Conservation (phyloP, 2,113 vertebrate species). For the Aphelocoma coerulescens region DNA sequence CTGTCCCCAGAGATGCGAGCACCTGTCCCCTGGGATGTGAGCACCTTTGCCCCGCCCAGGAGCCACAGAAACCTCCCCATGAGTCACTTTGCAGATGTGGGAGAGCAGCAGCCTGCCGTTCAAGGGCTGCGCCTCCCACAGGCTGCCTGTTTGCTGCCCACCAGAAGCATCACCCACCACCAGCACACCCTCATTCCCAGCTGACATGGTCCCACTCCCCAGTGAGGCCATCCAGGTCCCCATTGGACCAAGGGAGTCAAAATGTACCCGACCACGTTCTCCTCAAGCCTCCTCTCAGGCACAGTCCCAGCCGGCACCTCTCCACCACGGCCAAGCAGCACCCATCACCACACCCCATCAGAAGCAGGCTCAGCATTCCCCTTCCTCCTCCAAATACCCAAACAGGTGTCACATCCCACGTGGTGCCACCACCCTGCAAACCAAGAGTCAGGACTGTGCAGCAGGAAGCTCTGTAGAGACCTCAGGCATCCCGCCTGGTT, state of each 20-base stretch:
- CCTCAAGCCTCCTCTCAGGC: not conserved
- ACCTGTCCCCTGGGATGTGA: not conserved
- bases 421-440: not conserved
- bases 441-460: not conserved
- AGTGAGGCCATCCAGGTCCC: accelerated
- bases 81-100: not conserved
- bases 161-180: not conserved
- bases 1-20: not conserved
- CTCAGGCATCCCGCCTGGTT: not conserved
- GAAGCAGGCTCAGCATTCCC: not conserved
- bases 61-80: not conserved
- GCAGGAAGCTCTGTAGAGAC: not conserved
- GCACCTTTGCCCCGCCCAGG: not conserved
- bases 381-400: not conserved
- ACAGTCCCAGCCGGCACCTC: not conserved
- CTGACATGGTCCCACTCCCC: not conserved
- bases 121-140: accelerated
- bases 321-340: accelerated
- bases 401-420: accelerated
- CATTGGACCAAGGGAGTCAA: accelerated
- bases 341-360: not conserved
- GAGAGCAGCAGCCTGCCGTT: not conserved
- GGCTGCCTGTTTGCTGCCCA: not conserved
- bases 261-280: accelerated
- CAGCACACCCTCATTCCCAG: not conserved